phyloP scores from a whole-genome alignment of 1,140 invertebrate species.

The Drosophila obscura region DNA sequence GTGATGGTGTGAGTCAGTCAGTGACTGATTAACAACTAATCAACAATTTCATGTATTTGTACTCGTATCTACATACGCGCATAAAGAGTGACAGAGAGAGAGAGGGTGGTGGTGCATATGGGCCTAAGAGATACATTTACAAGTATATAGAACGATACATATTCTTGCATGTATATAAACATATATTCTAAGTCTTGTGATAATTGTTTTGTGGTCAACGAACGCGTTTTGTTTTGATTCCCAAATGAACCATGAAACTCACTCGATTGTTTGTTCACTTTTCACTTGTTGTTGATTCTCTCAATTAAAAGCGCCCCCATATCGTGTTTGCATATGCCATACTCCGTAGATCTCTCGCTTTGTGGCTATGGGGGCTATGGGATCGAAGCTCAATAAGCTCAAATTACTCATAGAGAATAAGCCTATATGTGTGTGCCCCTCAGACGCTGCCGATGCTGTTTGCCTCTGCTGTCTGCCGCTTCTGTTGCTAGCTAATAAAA shows the following conservation, averaged over 20 bases:
- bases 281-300: conserved; percentile 15
- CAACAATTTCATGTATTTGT: conserved; percentile 19
- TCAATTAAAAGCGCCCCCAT: conserved; percentile 38
- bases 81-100: neutral
- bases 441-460: neutral
- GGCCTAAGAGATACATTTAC: too few species aligned
- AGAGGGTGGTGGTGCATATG: too few species aligned
- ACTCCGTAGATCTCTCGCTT: conserved; percentile 3
- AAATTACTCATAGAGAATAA: conserved; percentile 40
- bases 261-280: neutral
- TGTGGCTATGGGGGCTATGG: conserved; percentile 5
- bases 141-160: too few species aligned
- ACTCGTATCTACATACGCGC: neutral
- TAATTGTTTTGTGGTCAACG: conserved; percentile 22
- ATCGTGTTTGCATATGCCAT: conserved; percentile 26
- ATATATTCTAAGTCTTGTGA: neutral
- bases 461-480: neutral
- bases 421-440: conserved; percentile 2
- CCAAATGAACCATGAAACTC: neutral
- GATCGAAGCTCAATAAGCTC: conserved; percentile 43
- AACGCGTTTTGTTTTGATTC: neutral
- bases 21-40: conserved; percentile 49
- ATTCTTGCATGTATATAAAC: too few species aligned
- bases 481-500: conserved; percentile 66
- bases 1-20: conserved; percentile 32